These are phyloP conservation scores for Drosophila nebulosa DNA, from an alignment of 1,140 invertebrate species.

Conservation along the genomic window DNA sequence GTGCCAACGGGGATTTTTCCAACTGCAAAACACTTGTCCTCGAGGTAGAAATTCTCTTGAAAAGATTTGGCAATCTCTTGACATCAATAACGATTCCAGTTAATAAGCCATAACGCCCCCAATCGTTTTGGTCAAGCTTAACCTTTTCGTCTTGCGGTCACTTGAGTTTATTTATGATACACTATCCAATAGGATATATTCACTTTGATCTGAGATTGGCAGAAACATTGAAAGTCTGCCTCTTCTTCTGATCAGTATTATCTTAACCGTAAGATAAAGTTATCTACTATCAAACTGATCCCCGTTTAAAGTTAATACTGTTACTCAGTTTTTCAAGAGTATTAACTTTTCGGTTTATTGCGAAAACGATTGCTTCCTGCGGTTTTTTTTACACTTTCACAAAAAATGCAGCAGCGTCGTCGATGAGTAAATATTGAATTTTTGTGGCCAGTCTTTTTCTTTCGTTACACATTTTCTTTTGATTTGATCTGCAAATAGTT, in stretches of 20 bases:
- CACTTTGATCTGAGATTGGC: background rate
- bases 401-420: conserved; percentile 24
- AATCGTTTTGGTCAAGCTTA: conserved; percentile 47
- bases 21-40: background rate
- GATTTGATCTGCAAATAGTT: conserved; percentile 68
- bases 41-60: background rate
- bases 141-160: conserved; percentile 56
- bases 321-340: background rate
- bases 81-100: conserved; percentile 20
- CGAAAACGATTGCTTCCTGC: background rate
- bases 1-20: background rate
- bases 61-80: conserved; percentile 10
- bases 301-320: too few species aligned
- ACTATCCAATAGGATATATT: background rate
- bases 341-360: background rate
- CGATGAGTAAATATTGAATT: conserved; percentile 67
- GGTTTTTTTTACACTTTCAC: conserved; percentile 53
- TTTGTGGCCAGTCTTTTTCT: conserved; percentile 53
- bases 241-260: too few species aligned
- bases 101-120: conserved; percentile 42
- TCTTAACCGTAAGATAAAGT: too few species aligned
- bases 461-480: conserved; percentile 72
- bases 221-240: too few species aligned
- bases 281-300: too few species aligned
- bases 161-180: background rate